Base-by-base conservation (phyloP, 92 coral and sea anemone genomes). In the Zoanthus sociatus region DNA sequence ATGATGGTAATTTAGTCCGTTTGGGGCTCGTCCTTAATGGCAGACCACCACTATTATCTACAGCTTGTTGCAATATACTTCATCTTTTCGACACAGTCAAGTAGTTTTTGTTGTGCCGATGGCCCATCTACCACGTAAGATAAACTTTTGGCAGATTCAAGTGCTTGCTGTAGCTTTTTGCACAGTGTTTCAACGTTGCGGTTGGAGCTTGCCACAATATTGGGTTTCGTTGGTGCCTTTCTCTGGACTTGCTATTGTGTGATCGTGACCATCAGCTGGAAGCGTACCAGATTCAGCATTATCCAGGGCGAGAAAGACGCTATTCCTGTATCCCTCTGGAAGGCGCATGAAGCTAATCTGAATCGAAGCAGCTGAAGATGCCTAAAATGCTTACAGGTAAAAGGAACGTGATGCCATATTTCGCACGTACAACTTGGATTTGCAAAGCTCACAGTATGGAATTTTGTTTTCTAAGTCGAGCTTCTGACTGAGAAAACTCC, bases 351-450 rank as follows among this genome's bases (percentile, higher is more conserved):
- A 76, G 66, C 67, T 11, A 67, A 76, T 53, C 44, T 76, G 67
- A 3, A 26, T 51, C 44, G 44, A 2, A 76, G 60, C 18, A 76
- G 81, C 33, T 76, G 67, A 76, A 76, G 1, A 51, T 7, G 6
- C n/a, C 66, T 21, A 76, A 51, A 15, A 50, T 76, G 46, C 18
- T 51, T 76, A 17, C 87, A 86, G 18, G 93, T 86, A 60, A 75
- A 87, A 58, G 76, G 76, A 14, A 72, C 82, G 31, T 73, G 46
- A 0, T 58, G 67, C 90, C 92, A 90, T 58, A 77, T 50, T 77
- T 90, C 82, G 33, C 93, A 90, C 6, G 61, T 83, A 32, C 93
- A 87, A 55, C 87, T 82, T 9, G 88, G 90, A 47, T 18, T 78
- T 45, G 21, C 69, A 17, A 86, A 77, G 33, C 82, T 71, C 17